Evolutionary conservation across 1,140 invertebrate species (phyloP).

Genomic region (Latrodectus geometricus): DNA sequence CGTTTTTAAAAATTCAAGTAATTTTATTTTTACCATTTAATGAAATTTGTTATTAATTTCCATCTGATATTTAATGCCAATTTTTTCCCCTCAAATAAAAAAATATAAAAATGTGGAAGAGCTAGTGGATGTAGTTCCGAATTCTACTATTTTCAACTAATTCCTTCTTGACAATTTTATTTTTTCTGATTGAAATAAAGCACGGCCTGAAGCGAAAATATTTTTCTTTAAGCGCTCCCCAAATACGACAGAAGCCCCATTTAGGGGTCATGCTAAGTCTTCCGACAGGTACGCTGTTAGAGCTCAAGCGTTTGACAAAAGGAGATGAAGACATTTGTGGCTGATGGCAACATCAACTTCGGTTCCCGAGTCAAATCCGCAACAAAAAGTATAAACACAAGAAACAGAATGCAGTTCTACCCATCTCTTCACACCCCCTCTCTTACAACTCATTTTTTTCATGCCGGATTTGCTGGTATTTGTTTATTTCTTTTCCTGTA

Average conservation of each 20-base stretch:
- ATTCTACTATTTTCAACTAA: neutral
- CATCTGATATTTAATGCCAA: no score
- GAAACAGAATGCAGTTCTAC: slow-evolving; percentile 13
- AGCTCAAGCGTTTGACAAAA: neutral
- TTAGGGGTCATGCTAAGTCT: no score
- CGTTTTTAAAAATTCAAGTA: no score
- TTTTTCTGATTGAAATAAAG: no score
- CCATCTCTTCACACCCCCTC: neutral
- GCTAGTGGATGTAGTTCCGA: neutral
- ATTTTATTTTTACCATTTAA: no score
- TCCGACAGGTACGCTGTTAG: no score
- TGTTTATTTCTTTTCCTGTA: slow-evolving; percentile 37
- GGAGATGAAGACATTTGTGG: neutral
- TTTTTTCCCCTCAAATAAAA: no score
- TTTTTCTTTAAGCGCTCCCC: no score
- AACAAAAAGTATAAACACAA: slow-evolving; percentile 41
- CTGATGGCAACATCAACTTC: slow-evolving; percentile 7
- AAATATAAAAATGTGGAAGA: neutral
- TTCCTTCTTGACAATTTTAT: no score
- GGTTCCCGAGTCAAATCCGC: slow-evolving; percentile 11
- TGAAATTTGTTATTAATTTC: no score
- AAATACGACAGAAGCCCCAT: neutral
- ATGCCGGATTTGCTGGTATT: slow-evolving; percentile 17
- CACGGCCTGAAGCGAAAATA: no score
- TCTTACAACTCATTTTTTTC: neutral